Evolutionary conservation across 2,888 invertebrate genomes (phyloP).

Genomic region (Drosophila tanythrix): DNA sequence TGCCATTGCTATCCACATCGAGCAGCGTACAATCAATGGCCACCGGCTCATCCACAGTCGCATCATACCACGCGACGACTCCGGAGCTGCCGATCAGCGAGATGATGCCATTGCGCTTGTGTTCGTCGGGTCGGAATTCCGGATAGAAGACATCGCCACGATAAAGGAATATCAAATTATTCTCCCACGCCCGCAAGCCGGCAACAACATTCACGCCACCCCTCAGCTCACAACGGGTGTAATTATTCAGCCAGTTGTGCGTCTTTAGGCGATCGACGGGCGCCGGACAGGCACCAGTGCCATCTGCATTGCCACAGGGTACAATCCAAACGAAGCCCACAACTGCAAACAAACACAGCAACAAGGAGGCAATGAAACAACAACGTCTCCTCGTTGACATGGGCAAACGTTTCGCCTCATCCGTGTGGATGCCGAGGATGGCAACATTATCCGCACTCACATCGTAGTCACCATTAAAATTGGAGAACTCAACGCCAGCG

Average conservation of each 20-base stretch:
- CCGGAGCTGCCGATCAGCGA: slow-evolving; percentile 90
- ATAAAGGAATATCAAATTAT: slow-evolving; percentile 90
- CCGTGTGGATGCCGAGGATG: slow-evolving; percentile 80
- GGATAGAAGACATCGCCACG: slow-evolving; percentile 88
- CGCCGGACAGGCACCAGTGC: slow-evolving; percentile 88
- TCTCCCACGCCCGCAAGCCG: slow-evolving; percentile 88
- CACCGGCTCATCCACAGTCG: slow-evolving; percentile 89
- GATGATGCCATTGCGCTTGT: slow-evolving; percentile 87
- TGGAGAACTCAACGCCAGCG: slow-evolving; percentile 79
- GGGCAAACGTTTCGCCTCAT: slow-evolving; percentile 85
- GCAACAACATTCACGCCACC: slow-evolving; percentile 90
- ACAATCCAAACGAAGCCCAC: slow-evolving; percentile 91
- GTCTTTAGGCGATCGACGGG: slow-evolving; percentile 87
- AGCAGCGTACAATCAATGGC: slow-evolving; percentile 90
- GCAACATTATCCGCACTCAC: slow-evolving; percentile 84
- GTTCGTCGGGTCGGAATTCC: slow-evolving; percentile 85
- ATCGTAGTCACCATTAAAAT: slow-evolving; percentile 83
- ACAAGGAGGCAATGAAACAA: slow-evolving; percentile 89
- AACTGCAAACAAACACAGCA: slow-evolving; percentile 89
- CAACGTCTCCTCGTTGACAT: slow-evolving; percentile 90
- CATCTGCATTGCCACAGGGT: slow-evolving; percentile 87
- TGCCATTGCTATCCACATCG: slow-evolving; percentile 90
- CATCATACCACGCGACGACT: slow-evolving; percentile 90
- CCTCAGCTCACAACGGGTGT: slow-evolving; percentile 89
- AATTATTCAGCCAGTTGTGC: slow-evolving; percentile 89